Percentiles rank a stretch among this genome's conserved stretches.
Conservation (phyloP, 2,888 invertebrate genomes). For the Oscheius sp. region DNA sequence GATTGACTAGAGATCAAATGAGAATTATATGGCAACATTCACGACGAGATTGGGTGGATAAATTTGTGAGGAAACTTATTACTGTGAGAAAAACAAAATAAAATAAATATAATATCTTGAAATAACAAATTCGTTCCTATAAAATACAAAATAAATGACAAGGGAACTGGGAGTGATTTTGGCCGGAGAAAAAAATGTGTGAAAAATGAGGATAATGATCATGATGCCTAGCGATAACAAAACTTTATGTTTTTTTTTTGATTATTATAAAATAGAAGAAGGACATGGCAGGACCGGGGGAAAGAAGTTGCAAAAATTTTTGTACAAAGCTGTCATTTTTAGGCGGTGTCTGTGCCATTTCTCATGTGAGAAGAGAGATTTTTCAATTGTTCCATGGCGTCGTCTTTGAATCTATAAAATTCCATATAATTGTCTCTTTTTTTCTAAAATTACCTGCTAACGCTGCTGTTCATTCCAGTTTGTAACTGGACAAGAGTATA, state of each 20-base stretch:
- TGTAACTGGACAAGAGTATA: constrained; percentile 72
- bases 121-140: too few relatives aligned
- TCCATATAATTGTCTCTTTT: neutral
- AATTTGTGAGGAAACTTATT: neutral
- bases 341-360: constrained; percentile 19
- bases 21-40: neutral
- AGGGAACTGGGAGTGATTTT: too few relatives aligned
- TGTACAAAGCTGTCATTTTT: neutral
- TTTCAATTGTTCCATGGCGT: constrained; percentile 34
- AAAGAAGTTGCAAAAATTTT: too few relatives aligned
- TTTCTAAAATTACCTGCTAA: constrained; percentile 47
- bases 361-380: constrained; percentile 11
- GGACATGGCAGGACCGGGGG: too few relatives aligned
- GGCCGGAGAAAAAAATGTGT: too few relatives aligned
- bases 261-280: too few relatives aligned
- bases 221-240: too few relatives aligned
- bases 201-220: too few relatives aligned
- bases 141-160: constrained; percentile 1
- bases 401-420: constrained; percentile 34
- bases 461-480: constrained; percentile 68
- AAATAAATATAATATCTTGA: too few relatives aligned
- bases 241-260: too few relatives aligned
- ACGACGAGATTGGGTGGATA: constrained; percentile 7
- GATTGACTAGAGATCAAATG: constrained; percentile 7
- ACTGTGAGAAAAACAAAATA: neutral